Evolutionary conservation across 2,797 vertebrate genomes (phyloP).

Genomic region (Galagoides demidoff): DNA sequence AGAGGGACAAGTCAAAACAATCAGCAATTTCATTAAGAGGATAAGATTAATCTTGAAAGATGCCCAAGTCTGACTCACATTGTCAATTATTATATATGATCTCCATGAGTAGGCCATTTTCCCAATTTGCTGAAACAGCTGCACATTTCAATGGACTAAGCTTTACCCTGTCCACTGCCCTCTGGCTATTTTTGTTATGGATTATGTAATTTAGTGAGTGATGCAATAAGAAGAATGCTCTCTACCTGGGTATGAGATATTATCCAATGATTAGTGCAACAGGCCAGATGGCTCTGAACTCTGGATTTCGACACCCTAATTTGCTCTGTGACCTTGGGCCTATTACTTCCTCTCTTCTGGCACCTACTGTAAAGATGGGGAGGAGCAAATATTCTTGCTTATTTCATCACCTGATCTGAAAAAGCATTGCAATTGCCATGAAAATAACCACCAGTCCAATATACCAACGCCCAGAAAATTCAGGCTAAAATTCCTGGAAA

Average conservation of each 20-base stretch:
- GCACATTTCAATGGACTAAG: constrained; percentile 60
- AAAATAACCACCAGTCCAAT: not conserved
- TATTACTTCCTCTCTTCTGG: constrained; percentile 57
- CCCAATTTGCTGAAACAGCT: constrained; percentile 60
- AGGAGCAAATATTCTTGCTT: constrained; percentile 48
- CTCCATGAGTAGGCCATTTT: constrained; percentile 63
- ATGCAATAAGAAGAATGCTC: constrained; percentile 71
- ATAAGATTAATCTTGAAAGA: constrained; percentile 81
- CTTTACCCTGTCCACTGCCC: constrained; percentile 46
- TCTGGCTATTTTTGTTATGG: constrained; percentile 70
- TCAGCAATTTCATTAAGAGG: constrained; percentile 80
- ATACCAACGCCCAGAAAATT: not conserved
- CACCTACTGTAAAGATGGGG: constrained; percentile 58
- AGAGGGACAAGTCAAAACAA: constrained; percentile 83
- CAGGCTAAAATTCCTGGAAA: constrained; percentile 41
- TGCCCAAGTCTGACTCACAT: constrained; percentile 80
- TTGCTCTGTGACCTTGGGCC: constrained; percentile 73
- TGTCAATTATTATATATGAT: constrained; percentile 79
- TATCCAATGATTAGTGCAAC: constrained; percentile 45
- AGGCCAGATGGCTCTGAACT: constrained; percentile 42
- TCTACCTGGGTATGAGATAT: constrained; percentile 70
- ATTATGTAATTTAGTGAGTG: constrained; percentile 75
- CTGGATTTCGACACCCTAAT: constrained; percentile 70
- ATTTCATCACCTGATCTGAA: constrained; percentile 45
- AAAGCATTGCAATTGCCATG: not conserved